Conservation (phyloP, 2,888 invertebrate genomes). For the Linnaemya vulpina region DNA sequence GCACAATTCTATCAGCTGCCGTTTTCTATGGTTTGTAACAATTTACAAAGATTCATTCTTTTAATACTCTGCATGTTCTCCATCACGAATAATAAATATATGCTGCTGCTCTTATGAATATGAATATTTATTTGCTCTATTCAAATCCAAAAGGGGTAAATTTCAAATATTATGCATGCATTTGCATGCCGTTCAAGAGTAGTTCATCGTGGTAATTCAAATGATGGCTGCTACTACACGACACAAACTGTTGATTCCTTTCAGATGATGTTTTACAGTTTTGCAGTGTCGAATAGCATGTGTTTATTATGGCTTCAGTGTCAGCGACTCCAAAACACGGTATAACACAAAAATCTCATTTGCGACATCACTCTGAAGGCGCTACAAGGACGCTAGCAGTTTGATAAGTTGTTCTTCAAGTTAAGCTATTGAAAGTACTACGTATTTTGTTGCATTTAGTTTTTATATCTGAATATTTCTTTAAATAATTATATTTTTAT, state of each 20-base stretch:
- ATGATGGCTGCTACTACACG: slow-evolving; percentile 23
- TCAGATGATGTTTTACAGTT: neutral
- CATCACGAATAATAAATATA: slow-evolving; percentile 2
- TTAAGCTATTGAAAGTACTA: no score
- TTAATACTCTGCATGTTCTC: slow-evolving; percentile 1
- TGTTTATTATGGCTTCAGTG: neutral
- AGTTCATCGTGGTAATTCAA: slow-evolving; percentile 17
- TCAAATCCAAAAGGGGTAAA: slow-evolving; percentile 63
- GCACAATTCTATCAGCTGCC: no score
- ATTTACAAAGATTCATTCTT: no score
- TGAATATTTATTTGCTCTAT: slow-evolving; percentile 22
- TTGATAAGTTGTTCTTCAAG: no score
- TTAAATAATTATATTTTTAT: no score
- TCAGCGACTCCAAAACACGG: neutral
- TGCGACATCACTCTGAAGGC: neutral
- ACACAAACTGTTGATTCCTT: neutral
- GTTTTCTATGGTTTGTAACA: no score
- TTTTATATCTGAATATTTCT: no score
- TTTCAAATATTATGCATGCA: slow-evolving; percentile 27
- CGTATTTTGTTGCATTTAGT: no score
- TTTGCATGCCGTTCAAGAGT: neutral
- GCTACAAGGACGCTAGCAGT: no score
- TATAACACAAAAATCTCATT: neutral
- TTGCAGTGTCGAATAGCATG: neutral
- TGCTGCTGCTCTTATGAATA: slow-evolving; percentile 5